Conservation (phyloP, 2,797 vertebrate species). For the Mormyrus hasselquistii region DNA sequence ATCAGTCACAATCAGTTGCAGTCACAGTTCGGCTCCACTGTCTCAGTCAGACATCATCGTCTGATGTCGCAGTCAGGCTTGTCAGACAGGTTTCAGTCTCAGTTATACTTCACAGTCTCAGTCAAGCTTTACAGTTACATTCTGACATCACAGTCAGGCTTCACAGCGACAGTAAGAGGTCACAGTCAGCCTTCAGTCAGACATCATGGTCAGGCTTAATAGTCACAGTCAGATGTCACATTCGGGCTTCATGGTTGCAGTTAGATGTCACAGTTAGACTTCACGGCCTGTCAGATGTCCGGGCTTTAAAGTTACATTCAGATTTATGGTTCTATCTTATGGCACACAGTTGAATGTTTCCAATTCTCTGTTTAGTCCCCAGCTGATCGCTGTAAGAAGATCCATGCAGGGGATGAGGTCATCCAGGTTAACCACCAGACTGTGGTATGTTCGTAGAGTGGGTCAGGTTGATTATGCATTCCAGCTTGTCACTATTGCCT, state of each 20-base stretch:
- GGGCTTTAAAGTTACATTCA: neutral
- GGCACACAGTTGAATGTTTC: neutral
- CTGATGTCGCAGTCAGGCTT: neutral
- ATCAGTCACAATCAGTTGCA: neutral
- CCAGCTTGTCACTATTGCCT: neutral
- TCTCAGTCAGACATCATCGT: neutral
- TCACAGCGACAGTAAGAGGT: neutral
- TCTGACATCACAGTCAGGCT: neutral
- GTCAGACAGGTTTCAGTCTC: neutral
- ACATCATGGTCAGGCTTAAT: neutral
- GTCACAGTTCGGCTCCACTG: too few species aligned
- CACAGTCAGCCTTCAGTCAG: neutral
- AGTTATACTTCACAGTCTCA: neutral
- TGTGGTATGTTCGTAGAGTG: conserved; percentile 68
- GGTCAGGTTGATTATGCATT: conserved; percentile 26
- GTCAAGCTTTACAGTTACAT: neutral
- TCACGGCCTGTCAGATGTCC: neutral
- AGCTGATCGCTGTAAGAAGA: conserved; percentile 99
- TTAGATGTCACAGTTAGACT: neutral
- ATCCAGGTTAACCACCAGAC: conserved; percentile 99
- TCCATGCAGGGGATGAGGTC: conserved; percentile 98
- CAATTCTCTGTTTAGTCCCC: conserved; percentile 76
- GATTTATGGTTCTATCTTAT: neutral
- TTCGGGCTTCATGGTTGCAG: neutral
- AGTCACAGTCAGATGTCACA: neutral